Evolutionary conservation across 2,797 vertebrate species (phyloP).

Genomic region (Remorina albescens): DNA sequence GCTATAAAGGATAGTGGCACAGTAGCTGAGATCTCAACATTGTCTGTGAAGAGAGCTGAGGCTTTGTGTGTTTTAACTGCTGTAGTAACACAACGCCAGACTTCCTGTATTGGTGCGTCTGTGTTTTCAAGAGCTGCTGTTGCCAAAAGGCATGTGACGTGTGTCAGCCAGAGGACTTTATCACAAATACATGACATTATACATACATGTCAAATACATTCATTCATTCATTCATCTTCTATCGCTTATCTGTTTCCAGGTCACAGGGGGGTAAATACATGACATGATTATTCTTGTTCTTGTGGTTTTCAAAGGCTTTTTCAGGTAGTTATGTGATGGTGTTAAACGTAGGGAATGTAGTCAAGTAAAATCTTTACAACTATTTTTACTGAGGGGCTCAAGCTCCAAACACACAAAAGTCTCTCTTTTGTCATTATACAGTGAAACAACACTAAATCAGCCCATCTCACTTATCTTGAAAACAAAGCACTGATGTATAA

Average conservation of each 20-base stretch:
- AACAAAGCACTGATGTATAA: too few species aligned
- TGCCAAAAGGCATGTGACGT: background rate
- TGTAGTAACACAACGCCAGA: conserved; percentile 39
- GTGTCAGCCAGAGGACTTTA: background rate
- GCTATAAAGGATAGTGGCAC: conserved; percentile 18
- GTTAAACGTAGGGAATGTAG: background rate
- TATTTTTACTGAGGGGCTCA: background rate
- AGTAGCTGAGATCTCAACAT: conserved; percentile 56
- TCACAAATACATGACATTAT: too few species aligned
- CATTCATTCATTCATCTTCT: too few species aligned
- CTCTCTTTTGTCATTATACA: background rate
- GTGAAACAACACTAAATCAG: background rate
- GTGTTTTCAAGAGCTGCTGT: conserved; percentile 19
- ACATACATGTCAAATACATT: too few species aligned
- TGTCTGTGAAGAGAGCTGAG: conserved; percentile 65
- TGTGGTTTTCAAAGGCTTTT: background rate
- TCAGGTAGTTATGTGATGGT: background rate
- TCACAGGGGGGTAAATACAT: too few species aligned
- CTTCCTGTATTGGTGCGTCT: conserved; percentile 7
- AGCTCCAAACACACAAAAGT: background rate
- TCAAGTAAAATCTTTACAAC: background rate
- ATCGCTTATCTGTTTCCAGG: too few species aligned
- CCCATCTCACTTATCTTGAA: background rate
- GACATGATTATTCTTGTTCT: background rate
- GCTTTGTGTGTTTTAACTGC: conserved; percentile 77